Evolutionary conservation across 2,797 vertebrate genomes (phyloP).

Genomic region (Rhyacichthys aspro): DNA sequence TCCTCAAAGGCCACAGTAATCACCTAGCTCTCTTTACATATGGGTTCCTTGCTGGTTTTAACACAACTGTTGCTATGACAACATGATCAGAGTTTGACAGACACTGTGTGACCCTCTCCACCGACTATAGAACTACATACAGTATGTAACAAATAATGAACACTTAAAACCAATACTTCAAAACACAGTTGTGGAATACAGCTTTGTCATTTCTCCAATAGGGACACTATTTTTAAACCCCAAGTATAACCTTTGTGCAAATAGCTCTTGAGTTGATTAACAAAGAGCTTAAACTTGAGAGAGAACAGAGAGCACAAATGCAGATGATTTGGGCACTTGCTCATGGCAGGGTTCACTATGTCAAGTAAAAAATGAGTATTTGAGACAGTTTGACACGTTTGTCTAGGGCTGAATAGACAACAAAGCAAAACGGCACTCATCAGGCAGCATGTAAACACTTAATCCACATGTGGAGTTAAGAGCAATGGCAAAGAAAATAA

Average conservation of each 20-base stretch:
- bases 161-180: neutral
- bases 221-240: constrained; percentile 16
- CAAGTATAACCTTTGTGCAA: constrained; percentile 9
- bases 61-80: constrained; percentile 7
- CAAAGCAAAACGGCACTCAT: constrained; percentile 11
- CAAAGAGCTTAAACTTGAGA: constrained; percentile 24
- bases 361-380: constrained; percentile 28
- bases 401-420: constrained; percentile 23
- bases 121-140: neutral
- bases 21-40: too few relatives aligned
- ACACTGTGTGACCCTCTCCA: constrained; percentile 6
- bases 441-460: constrained; percentile 11
- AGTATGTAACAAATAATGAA: constrained; percentile 4
- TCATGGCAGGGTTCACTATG: constrained; percentile 23
- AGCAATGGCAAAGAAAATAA: constrained; percentile 4
- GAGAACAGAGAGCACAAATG: constrained; percentile 25
- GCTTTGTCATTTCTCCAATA: neutral
- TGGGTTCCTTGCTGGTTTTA: neutral
- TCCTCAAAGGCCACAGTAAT: constrained; percentile 4
- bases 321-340: constrained; percentile 16
- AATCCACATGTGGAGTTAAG: constrained; percentile 15
- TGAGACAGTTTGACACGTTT: constrained; percentile 33
- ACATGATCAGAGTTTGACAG: constrained; percentile 11
- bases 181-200: neutral
- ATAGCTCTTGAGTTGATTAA: constrained; percentile 32